Conservation (phyloP, 2,113 vertebrate genomes). For the Sakesphorus luctuosus region DNA sequence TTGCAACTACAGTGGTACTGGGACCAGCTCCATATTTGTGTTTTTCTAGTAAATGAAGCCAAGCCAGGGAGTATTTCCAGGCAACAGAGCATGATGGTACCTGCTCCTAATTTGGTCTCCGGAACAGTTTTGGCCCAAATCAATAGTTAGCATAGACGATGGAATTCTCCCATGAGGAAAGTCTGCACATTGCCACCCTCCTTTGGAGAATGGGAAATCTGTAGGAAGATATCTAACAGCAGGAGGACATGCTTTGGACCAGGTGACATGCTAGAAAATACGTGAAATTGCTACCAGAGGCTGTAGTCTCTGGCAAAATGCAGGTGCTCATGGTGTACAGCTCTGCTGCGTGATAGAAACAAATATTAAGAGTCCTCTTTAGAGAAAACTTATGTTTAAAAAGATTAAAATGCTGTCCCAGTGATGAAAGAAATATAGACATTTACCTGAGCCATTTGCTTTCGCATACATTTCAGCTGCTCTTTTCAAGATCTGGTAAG, state of each 20-base stretch:
- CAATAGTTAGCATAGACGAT: neutral
- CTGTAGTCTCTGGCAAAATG: neutral
- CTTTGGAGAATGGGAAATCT: neutral
- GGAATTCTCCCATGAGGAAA: neutral
- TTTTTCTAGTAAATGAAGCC: neutral
- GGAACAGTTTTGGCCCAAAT: neutral
- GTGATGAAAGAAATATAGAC: neutral
- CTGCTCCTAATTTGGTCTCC: neutral
- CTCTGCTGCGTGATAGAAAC: neutral
- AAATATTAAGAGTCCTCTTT: neutral
- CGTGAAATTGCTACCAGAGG: neutral
- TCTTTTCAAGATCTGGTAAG: conserved; percentile 88
- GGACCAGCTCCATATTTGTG: neutral
- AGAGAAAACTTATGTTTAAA: neutral
- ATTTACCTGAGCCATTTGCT: conserved; percentile 91
- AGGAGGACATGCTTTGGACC: neutral
- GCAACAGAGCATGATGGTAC: neutral
- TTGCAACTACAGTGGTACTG: neutral
- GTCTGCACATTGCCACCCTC: neutral
- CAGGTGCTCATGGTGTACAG: neutral
- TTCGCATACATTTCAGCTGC: conserved; percentile 91
- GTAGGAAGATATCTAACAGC: neutral
- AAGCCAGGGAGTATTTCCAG: neutral
- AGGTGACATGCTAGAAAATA: neutral
- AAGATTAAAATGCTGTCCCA: neutral